Evolutionary conservation across 2,888 invertebrate genomes (phyloP).

Genomic region (Caenorhabditis doughertyi): DNA sequence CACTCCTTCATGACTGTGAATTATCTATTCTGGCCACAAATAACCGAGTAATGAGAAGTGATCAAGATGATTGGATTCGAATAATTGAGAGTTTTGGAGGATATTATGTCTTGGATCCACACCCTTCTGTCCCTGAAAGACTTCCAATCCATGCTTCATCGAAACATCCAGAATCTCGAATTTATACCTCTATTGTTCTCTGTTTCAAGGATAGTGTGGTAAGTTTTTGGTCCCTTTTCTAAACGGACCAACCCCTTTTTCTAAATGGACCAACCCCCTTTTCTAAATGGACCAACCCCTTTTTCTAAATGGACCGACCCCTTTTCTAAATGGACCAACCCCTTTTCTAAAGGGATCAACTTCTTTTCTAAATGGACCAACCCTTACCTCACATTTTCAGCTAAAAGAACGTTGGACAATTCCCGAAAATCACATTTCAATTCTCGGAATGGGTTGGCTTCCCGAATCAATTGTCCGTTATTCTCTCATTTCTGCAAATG

Average conservation of each 20-base stretch:
- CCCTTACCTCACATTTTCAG: constrained; percentile 1
- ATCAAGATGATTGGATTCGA: constrained; percentile 4
- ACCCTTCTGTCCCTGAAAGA: not conserved
- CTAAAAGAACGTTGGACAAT: not conserved
- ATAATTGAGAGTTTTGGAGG: constrained; percentile 23
- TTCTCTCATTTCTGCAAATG: not conserved
- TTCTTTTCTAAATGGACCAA: no score
- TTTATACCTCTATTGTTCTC: not conserved
- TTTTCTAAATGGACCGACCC: no score
- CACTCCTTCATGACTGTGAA: not conserved
- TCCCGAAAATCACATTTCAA: not conserved
- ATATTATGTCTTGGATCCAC: not conserved
- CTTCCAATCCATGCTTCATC: no score
- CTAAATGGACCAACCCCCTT: no score
- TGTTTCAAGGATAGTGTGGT: constrained; percentile 21
- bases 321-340: no score
- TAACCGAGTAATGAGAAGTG: not conserved
- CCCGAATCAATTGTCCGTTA: not conserved
- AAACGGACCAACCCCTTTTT: no score
- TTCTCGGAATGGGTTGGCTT: constrained; percentile 1
- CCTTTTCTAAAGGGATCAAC: no score
- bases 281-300: no score
- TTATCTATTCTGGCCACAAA: constrained; percentile 6
- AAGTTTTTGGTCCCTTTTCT: not conserved
- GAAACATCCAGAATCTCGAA: no score